Evolutionary conservation across 2,113 vertebrate species (phyloP).

Genomic region (Microcebus murinus): DNA sequence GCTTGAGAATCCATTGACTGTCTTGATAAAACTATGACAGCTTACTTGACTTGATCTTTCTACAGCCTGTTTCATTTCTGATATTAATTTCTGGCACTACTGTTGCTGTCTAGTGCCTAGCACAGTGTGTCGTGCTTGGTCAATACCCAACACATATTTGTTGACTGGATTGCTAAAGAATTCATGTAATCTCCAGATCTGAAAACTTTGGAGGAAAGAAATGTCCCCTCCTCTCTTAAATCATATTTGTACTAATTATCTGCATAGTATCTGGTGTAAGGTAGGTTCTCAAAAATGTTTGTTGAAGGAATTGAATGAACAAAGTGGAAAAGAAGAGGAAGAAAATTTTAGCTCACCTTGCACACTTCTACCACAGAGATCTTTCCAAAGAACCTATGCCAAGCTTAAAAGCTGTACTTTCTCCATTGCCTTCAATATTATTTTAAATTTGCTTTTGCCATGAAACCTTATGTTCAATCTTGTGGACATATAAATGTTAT

Average conservation of each 20-base stretch:
- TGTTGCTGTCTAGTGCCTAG: not conserved
- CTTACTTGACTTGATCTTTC: not conserved
- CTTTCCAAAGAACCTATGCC: not conserved
- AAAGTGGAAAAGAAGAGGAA: not conserved
- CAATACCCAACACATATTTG: not conserved
- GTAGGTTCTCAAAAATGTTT: not conserved
- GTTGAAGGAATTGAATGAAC: not conserved
- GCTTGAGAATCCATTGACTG: not conserved
- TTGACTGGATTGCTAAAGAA: not conserved
- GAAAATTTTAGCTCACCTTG: not conserved
- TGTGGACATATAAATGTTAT: not conserved
- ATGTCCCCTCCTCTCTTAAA: not conserved
- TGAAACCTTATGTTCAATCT: not conserved
- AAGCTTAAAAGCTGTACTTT: not conserved
- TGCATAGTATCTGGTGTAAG: not conserved
- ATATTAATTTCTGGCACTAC: not conserved
- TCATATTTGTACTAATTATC: not conserved
- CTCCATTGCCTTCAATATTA: not conserved
- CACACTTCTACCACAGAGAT: not conserved
- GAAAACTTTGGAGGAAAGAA: slow-evolving; percentile 33
- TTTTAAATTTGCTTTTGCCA: not conserved
- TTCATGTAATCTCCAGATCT: not conserved
- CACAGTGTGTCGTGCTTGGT: not conserved
- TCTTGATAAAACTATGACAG: not conserved
- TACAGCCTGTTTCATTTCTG: not conserved